Evolutionary conservation across 2,888 invertebrate species (phyloP).

Genomic region (Cryptus armator): DNA sequence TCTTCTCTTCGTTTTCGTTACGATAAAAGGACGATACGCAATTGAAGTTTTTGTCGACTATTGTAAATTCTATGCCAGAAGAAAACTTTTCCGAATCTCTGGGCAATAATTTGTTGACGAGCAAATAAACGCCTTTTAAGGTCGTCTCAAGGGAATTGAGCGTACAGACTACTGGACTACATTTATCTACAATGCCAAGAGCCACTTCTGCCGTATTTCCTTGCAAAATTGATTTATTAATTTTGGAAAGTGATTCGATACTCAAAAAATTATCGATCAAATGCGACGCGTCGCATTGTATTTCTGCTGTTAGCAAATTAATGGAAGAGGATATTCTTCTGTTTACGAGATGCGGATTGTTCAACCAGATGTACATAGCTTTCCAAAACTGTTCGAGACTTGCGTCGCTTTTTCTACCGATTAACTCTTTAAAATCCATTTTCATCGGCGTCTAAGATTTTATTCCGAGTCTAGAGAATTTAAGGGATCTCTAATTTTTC

Average conservation of each 20-base stretch:
- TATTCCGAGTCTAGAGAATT: neutral
- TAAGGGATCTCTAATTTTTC: conserved; percentile 61
- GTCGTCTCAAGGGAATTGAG: conserved; percentile 72
- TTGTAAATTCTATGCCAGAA: conserved; percentile 82
- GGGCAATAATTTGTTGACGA: conserved; percentile 84
- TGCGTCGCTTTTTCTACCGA: conserved; percentile 74
- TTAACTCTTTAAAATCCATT: conserved; percentile 75
- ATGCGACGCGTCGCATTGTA: conserved; percentile 74
- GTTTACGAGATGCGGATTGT: conserved; percentile 91
- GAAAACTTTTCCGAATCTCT: conserved; percentile 83
- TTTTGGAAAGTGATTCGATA: conserved; percentile 73
- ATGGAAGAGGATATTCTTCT: conserved; percentile 88
- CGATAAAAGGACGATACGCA: conserved; percentile 86
- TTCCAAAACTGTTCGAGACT: conserved; percentile 88
- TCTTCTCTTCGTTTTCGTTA: conserved; percentile 81
- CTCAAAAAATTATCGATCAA: conserved; percentile 76
- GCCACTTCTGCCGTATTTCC: conserved; percentile 67
- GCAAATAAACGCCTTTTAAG: conserved; percentile 81
- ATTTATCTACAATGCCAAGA: conserved; percentile 72
- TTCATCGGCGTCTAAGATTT: conserved; percentile 26
- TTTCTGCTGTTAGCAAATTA: conserved; percentile 71
- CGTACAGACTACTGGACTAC: neutral
- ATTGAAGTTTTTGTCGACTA: conserved; percentile 83
- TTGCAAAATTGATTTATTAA: conserved; percentile 69
- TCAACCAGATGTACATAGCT: conserved; percentile 88